These are phyloP conservation scores for Eurosta solidaginis DNA, from an alignment of 1,140 invertebrate species.

Conservation along the genomic window DNA sequence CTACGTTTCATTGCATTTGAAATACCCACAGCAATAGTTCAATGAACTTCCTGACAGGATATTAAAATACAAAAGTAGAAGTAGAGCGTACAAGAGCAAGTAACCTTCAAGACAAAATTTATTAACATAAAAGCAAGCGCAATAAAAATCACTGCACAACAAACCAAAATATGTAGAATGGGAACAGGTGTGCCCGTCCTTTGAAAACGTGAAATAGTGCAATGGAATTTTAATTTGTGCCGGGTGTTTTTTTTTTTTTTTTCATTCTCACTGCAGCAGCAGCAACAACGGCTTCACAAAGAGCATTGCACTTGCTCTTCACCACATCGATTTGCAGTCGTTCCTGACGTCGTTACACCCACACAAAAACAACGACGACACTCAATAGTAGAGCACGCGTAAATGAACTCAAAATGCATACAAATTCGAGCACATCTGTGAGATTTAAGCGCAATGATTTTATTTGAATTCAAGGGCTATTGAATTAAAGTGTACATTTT, in stretches of 20 bases:
- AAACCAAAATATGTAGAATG: not conserved
- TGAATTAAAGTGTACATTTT: not conserved
- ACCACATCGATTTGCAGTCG: not conserved
- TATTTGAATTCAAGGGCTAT: conserved; percentile 3
- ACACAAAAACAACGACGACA: not conserved
- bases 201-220: conserved; percentile 8
- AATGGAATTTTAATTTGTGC: not conserved
- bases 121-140: not conserved
- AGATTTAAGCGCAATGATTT: not conserved
- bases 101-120: not conserved
- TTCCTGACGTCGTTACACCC: not conserved
- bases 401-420: not conserved
- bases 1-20: not conserved
- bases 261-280: not conserved
- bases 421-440: not conserved
- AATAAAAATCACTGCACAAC: conserved; percentile 3
- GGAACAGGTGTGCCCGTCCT: conserved; percentile 24
- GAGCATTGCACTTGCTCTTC: conserved; percentile 3
- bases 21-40: not conserved
- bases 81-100: not conserved
- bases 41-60: conserved; percentile 25
- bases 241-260: not conserved
- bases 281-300: no score
- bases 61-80: not conserved
- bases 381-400: not conserved